Percentiles rank a stretch among this genome's conserved stretches.
Evolutionary conservation across 2,797 vertebrate species (phyloP).

Genomic region (Adelosebastes latens): DNA sequence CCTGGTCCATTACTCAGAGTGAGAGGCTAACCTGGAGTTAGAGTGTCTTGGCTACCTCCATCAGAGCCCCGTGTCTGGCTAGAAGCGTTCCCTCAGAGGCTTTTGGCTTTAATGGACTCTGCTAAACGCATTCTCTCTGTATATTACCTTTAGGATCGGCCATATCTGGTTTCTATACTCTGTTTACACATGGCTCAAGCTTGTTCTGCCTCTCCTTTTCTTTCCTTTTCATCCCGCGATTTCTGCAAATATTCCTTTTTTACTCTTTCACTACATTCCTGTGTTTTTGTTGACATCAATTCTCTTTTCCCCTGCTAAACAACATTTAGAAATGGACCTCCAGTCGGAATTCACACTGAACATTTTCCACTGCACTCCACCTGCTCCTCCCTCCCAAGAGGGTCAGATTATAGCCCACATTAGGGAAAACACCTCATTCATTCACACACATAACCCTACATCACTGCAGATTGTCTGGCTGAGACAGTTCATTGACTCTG

Average conservation of each 20-base stretch:
- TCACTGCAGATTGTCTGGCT: conserved; percentile 55
- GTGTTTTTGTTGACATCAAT: conserved; percentile 2
- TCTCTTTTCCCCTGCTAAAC: background rate
- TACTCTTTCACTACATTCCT: background rate
- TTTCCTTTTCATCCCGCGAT: background rate
- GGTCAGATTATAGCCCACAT: conserved; percentile 68
- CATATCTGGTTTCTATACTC: conserved; percentile 78
- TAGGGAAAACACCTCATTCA: conserved; percentile 74
- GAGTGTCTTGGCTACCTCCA: conserved; percentile 76
- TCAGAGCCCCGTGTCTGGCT: conserved; percentile 71
- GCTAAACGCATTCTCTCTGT: conserved; percentile 81
- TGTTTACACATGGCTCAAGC: conserved; percentile 63
- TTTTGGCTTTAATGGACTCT: conserved; percentile 83
- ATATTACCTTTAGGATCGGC: conserved; percentile 76
- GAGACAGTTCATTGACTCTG: conserved; percentile 66
- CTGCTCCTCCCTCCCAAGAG: conserved; percentile 53
- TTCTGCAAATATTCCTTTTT: conserved; percentile 16
- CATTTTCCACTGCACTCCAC: conserved; percentile 57
- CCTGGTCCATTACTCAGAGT: conserved; percentile 78
- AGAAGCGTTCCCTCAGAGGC: conserved; percentile 73
- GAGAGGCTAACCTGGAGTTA: conserved; percentile 75
- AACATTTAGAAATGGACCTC: conserved; percentile 30
- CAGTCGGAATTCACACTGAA: conserved; percentile 29
- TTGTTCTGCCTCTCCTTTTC: conserved; percentile 28
- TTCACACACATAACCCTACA: conserved; percentile 67